phyloP scores from a whole-genome alignment of 2,888 invertebrate species.

The Acanthosepion pharaonis region DNA sequence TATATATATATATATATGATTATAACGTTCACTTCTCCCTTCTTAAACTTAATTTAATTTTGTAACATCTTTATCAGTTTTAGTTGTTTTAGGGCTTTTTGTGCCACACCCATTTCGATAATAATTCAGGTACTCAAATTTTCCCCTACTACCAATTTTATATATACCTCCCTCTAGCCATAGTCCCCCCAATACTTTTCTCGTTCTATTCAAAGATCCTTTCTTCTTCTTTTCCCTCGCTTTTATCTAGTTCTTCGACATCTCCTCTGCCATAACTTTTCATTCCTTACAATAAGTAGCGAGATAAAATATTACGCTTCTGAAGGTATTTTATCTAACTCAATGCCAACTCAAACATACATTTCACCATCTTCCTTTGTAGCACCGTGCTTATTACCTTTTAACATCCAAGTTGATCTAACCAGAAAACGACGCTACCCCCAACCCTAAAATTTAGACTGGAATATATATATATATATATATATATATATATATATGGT shows the following conservation, averaged over 20 bases:
- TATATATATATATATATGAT: neutral
- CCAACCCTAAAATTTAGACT: too few species aligned
- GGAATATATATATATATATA: too few species aligned
- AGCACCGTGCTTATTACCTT: too few species aligned
- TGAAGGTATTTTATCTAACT: neutral
- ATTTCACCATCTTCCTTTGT: neutral
- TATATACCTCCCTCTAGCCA: neutral
- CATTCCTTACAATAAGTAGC: neutral
- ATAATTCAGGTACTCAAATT: neutral
- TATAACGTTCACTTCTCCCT: neutral
- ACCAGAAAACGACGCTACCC: too few species aligned
- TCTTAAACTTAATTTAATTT: neutral
- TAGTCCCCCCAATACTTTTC: neutral
- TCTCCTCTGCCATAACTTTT: neutral
- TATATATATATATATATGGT: too few species aligned
- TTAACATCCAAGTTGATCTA: too few species aligned
- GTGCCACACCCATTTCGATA: neutral
- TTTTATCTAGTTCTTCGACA: neutral
- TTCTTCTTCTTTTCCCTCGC: neutral
- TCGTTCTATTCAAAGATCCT: too few species aligned
- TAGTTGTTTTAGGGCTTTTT: neutral
- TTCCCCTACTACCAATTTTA: neutral
- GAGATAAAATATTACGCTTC: neutral
- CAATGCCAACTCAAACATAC: too few species aligned
- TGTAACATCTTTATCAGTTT: neutral